Base-by-base conservation (phyloP, 2,888 invertebrate species). In the Carpatolechia fugitivella region DNA sequence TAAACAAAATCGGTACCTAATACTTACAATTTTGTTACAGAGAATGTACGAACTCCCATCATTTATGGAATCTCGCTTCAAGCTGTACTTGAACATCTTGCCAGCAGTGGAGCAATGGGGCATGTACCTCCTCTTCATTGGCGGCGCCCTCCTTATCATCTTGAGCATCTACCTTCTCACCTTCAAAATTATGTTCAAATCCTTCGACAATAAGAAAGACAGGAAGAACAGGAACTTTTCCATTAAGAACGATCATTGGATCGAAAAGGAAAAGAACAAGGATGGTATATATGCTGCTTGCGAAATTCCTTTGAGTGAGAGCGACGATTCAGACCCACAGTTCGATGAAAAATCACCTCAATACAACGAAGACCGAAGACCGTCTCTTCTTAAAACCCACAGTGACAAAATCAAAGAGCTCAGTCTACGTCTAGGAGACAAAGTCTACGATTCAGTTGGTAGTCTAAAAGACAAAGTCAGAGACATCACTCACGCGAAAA, bases 71-170 rank as follows among this genome's bases (percentile, higher is more conserved):
- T 83, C 90, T 29, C 92, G 93, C 20, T 96, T 96, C 82, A 91
- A 91, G 59, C 77, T 96, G 10, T 96, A 96, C 75, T 80, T 96
- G 3, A 94, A 94, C 71, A 90, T 95, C 4, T 74, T 95, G 2
- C 96, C 96, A 0, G 66, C 92, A 0, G 87, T 93, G 0, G 93
- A 94, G 73, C 82, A 86, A 56, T 80, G 78, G 0, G 70, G 89
- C 0, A 92, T 92, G 80, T 94, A 93, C 68, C 49, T 89, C 0
- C 88, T 93, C 59, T 76, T 92, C 40, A 61, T 88, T 0, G 91
- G 92, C 0, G 87, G 88, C 0, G 63, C 89, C 0, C 78, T 92
- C 30, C 78, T 94, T 8, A 74, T 92, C 0, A 76, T 92, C 46
- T 78, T 92, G 10, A 78, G 93, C 0, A 72, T 85, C 40, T 87